Base-by-base conservation (phyloP, 2,888 invertebrate genomes). In the Smittia sp. region DNA sequence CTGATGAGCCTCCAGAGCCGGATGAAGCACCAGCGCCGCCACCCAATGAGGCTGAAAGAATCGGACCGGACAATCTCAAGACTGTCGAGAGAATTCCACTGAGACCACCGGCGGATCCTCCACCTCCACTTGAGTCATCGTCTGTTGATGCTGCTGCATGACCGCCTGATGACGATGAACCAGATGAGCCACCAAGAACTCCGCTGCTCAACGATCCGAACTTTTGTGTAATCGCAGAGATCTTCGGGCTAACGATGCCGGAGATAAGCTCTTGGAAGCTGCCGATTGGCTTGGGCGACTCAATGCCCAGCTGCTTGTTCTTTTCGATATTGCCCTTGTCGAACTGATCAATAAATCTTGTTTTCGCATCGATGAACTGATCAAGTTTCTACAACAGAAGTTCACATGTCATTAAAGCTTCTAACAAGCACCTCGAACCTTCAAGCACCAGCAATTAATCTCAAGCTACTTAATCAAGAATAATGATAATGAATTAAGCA, bases 331-430 rank as follows among this genome's bases (percentile, higher is more conserved):
- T 93, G 76, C 88, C 82, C 70, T 85, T 85, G 81, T 93, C 92
- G 79, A 92, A 81, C 68, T 87, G 86, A 74, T 86, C 85, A 75
- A 93, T 85, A 77, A 89, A 86, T 38, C 86, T 86, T 46, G 91
- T 92, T 83, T 92, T 92, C 69, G 91, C 87, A 79, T 93, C 92
- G 82, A 93, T 86, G 82, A 92, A 86, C 76, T 89, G 88, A 84
- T 92, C 91, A 84, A 92, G 86, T 89, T 92, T 92, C 92, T 92
- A 85, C 76, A 86, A 39, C 20, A 62, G 24, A 72, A 58, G 18
- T 32, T 46, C 46, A 46, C n/a, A 46, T 13, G 2, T 46, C 15
- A n/a, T 27, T 54, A 32, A 32, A 32, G 32, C 32, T 6, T 9
- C 3, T 32, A 32, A 32, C 9, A 32, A 32, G 32, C 32, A 25